Base-by-base conservation (phyloP, 2,888 invertebrate genomes). In the Cephonodes hylas region DNA sequence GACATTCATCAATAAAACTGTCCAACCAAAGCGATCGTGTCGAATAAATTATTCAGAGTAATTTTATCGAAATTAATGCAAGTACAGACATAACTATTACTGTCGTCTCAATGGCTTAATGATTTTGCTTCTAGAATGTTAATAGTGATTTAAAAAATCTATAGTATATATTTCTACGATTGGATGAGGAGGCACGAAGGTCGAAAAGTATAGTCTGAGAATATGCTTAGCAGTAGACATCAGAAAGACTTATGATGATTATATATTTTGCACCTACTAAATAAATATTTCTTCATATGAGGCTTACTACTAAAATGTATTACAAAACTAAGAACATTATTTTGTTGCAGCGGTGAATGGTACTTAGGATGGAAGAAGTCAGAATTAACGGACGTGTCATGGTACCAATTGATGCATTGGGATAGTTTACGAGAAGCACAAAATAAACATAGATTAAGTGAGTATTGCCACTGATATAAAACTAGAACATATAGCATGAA, bases 381-480 rank as follows among this genome's bases (percentile, higher is more conserved):
- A n/a, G 97, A 98, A 79, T 94, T 99, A 61, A 95, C 96, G 78
- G 97, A 97, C 65, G 95, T 96, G 48, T 99, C 99, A 18, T 99
- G 99, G 99, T 99, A 99, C 86, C 97, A 98, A 85, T 94, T 99
- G 69, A 94, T 99, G 68, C 99, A 99, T 82, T 99, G 99, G 94
- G 98, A 99, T 74, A 97, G 98, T 88, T 95, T 99, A 85, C 94
- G 97, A 75, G 99, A 99, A 88, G 98, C 99, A 42, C 97, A 98
- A 85, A 97, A 96, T 83, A 99, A 99, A 91, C 99, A 99, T 93
- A 95, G 97, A 85, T 94, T 98, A 89, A 96, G 98, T 98, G 93
- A 96, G 97, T 95, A 63, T 56, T n/a, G n/a, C n/a, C n/a, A n/a
- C n/a, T n/a, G n/a, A n/a, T n/a, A n/a, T n/a, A n/a, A n/a, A n/a